Base-by-base conservation (phyloP, 2,888 invertebrate species). In the Drosophila suboccidentalis region DNA sequence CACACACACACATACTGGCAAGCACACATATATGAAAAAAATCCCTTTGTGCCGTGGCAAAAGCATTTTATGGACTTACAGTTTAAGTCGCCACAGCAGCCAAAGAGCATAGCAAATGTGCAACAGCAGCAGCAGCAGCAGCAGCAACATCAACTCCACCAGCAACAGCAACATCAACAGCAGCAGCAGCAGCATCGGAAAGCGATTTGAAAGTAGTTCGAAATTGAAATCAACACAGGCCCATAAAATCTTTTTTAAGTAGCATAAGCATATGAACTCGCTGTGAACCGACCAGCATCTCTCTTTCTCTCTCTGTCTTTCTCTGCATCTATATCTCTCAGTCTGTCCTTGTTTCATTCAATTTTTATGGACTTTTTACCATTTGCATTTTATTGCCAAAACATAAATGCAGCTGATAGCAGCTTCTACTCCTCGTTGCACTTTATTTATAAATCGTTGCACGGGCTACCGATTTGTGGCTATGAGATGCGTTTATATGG, bases 351-450 rank as follows among this genome's bases (percentile, higher is more conserved):
- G 32, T 19, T 59, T 34, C 39, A 39, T 70, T 64, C 64, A 61
- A 64, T 88, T 81, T 80, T 80, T 80, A 85, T 85, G 74, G 71
- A 66, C 70, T 68, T 83, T 86, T 87, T 83, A 80, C 80, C 89
- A 88, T 84, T 88, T 86, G 84, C 87, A 87, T 88, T 85, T 85
- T 85, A 85, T 87, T 85, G 84, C 89, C 89, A 85, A 85, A 89
- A 80, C 84, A 85, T 86, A 72, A 89, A 83, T 76, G 89, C 81
- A 75, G 75, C 77, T 75, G 82, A 80, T 77, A 63, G 51, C 61
- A 54, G 53, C 60, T 13, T 10, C 22, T 15, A 22, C 15, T n/a
- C 49, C 44, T 53, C 4, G 15, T 44, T 58, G 43, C 63, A 71
- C 70, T 73, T 71, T 87, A 83, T 83, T 81, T 81, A 78, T 78